These are phyloP conservation scores for Ellobius talpinus DNA, from an alignment of 2,113 vertebrate species.

Conservation along the genomic window DNA sequence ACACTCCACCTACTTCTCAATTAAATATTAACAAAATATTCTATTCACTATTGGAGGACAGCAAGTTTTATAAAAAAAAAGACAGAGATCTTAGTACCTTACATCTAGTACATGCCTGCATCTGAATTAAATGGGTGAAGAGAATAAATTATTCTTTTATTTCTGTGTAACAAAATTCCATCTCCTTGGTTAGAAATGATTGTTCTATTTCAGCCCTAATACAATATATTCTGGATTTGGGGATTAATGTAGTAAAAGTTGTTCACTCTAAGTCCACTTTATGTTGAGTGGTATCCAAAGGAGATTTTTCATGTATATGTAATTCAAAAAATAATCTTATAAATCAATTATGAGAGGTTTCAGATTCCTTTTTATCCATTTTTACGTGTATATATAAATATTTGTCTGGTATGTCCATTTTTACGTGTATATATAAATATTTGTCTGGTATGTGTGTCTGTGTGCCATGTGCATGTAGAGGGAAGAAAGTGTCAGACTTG, in stretches of 20 bases:
- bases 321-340: background rate
- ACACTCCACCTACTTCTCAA: background rate
- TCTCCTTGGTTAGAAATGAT: background rate
- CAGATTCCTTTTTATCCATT: background rate
- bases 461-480: background rate
- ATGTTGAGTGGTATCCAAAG: background rate
- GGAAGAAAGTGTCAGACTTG: background rate
- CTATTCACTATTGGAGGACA: background rate
- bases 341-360: background rate
- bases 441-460: background rate
- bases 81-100: background rate
- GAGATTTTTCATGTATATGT: background rate
- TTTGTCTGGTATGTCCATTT: background rate
- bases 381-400: background rate
- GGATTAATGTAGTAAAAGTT: background rate
- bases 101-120: background rate
- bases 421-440: background rate
- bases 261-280: background rate
- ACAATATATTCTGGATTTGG: background rate
- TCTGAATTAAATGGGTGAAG: background rate
- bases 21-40: background rate
- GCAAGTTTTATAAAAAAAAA: background rate
- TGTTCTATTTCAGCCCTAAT: background rate
- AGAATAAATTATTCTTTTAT: background rate
- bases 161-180: background rate